Percentiles rank a stretch among this genome's conserved stretches.
These are phyloP conservation scores for Microplitis deprimator DNA, from an alignment of 2,888 invertebrate species.

Conservation along the genomic window DNA sequence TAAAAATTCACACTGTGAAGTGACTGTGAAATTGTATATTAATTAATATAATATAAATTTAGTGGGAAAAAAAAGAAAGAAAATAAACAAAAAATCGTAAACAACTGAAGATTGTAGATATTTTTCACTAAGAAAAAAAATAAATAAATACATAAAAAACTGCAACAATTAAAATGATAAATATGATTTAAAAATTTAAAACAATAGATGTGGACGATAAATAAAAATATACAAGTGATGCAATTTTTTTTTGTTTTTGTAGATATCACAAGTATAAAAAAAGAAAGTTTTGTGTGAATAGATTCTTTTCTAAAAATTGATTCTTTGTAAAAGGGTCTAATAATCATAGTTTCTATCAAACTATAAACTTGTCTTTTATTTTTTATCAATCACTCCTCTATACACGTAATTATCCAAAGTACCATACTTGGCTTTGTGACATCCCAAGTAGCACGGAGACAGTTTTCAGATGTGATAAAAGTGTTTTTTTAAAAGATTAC, in stretches of 20 bases:
- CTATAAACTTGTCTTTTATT: slow-evolving; percentile 47
- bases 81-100: slow-evolving; percentile 46
- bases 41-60: slow-evolving; percentile 48
- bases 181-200: slow-evolving; percentile 27
- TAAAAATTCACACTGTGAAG: slow-evolving; percentile 62
- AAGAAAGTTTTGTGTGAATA: slow-evolving; percentile 70
- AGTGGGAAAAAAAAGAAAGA: slow-evolving; percentile 18
- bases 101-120: slow-evolving; percentile 57
- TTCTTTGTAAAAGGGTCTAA: slow-evolving; percentile 73
- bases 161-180: slow-evolving; percentile 23
- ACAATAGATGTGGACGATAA: slow-evolving; percentile 41
- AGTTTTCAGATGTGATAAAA: no score
- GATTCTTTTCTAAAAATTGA: slow-evolving; percentile 71
- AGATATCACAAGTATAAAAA: slow-evolving; percentile 64
- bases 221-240: slow-evolving; percentile 61
- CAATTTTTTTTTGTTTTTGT: slow-evolving; percentile 70
- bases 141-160: slow-evolving; percentile 49
- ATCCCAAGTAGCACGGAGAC: slow-evolving; percentile 2
- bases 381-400: slow-evolving; percentile 38
- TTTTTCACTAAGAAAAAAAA: slow-evolving; percentile 54
- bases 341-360: slow-evolving; percentile 73
- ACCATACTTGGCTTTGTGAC: no score
- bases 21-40: slow-evolving; percentile 62
- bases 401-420: slow-evolving; percentile 22
- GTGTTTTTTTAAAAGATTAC: no score